phyloP scores from a whole-genome alignment of 2,888 invertebrate species.

The Agrenia bidenticulata region DNA sequence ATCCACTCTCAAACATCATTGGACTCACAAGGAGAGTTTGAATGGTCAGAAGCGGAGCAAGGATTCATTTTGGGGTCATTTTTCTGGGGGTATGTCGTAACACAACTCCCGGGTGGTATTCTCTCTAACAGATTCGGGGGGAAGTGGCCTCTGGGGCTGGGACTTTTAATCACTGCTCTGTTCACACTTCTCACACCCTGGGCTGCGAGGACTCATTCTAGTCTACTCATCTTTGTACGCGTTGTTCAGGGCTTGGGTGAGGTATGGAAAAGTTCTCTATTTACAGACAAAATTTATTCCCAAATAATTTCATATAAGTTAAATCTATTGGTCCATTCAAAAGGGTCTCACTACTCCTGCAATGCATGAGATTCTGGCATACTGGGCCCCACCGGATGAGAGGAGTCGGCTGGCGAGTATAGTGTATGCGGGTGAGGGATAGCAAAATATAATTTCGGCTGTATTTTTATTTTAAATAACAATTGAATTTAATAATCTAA shows the following conservation, averaged over 20 bases:
- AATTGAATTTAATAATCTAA: conserved; percentile 40
- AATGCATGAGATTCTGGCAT: conserved; percentile 54
- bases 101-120: conserved; percentile 67
- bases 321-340: neutral
- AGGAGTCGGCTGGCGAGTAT: conserved; percentile 53
- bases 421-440: conserved; percentile 53
- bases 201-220: conserved; percentile 57
- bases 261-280: conserved; percentile 55
- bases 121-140: conserved; percentile 80
- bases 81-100: conserved; percentile 37
- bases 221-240: conserved; percentile 56
- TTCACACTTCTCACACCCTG: conserved; percentile 59
- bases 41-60: conserved; percentile 39
- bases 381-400: conserved; percentile 55
- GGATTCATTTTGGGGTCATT: conserved; percentile 33
- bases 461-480: neutral
- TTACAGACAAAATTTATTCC: no score
- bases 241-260: conserved; percentile 59
- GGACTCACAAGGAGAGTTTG: conserved; percentile 28
- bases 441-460: neutral
- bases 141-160: conserved; percentile 78
- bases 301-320: no score
- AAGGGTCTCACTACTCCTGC: conserved; percentile 46
- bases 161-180: conserved; percentile 75
- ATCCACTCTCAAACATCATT: neutral